These are phyloP conservation scores for Stegostoma tigrinum DNA, from an alignment of 2,113 vertebrate species.

Conservation along the genomic window DNA sequence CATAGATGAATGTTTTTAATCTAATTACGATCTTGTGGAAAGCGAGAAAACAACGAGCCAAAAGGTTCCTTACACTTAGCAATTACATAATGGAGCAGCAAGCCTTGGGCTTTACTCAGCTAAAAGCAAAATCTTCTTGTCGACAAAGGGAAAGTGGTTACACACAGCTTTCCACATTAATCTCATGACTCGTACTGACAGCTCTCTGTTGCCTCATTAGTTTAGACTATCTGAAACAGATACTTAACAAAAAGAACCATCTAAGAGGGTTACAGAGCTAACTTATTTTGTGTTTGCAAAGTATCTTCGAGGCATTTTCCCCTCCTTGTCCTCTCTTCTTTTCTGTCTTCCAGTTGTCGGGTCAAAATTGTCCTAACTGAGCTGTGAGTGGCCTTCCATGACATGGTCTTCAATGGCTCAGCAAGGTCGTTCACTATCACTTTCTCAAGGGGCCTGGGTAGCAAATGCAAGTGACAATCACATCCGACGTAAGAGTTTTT, in stretches of 20 bases:
- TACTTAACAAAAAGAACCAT: background rate
- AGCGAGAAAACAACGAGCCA: background rate
- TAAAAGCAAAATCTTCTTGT: background rate
- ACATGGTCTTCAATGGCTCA: no score
- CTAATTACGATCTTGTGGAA: constrained; percentile 12
- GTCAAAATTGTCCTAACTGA: no score
- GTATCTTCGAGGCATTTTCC: background rate
- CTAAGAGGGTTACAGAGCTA: background rate
- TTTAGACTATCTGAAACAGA: background rate
- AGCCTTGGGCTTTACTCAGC: constrained; percentile 12
- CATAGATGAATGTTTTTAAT: background rate
- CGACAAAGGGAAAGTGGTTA: background rate
- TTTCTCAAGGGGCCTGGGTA: no score
- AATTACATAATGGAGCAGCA: constrained; percentile 8
- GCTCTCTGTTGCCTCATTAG: constrained; percentile 4
- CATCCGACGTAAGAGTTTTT: no score
- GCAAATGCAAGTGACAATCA: no score
- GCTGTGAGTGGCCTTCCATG: no score
- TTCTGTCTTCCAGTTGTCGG: background rate
- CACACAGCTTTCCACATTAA: background rate
- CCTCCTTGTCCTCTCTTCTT: background rate
- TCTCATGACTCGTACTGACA: constrained; percentile 6
- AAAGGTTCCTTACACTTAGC: background rate
- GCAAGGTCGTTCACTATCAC: no score
- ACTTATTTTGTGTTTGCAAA: background rate